A percentile compares a stretch with the other conserved stretches of the same genome.
Conservation (phyloP, 2,888 invertebrate species). For the Leptura quadrifasciata region DNA sequence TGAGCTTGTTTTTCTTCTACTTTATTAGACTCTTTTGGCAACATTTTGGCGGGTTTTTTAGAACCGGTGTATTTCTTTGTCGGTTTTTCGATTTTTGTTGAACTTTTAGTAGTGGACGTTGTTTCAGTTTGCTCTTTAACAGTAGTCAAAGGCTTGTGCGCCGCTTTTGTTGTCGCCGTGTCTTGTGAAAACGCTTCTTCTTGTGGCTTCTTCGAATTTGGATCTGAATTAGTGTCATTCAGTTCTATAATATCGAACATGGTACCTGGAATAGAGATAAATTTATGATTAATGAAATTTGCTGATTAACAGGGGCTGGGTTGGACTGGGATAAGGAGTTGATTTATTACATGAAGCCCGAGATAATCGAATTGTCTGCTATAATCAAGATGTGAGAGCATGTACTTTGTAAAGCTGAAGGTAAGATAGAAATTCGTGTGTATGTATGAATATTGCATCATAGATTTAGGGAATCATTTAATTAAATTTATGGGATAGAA, state of each 20-base stretch:
- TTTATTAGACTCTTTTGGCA: constrained; percentile 3
- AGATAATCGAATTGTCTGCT: too few relatives aligned
- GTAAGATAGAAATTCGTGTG: too few relatives aligned
- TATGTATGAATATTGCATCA: too few relatives aligned
- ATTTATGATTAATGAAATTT: not conserved
- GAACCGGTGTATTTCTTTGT: constrained; percentile 57
- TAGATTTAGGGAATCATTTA: too few relatives aligned
- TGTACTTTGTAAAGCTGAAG: too few relatives aligned
- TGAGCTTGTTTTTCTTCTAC: constrained; percentile 19
- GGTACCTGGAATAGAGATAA: constrained; percentile 63
- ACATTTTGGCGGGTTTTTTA: constrained; percentile 46
- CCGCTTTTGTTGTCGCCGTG: constrained; percentile 58
- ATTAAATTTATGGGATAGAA: too few relatives aligned
- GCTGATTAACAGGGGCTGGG: not conserved
- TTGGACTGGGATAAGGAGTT: too few relatives aligned
- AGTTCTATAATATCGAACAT: constrained; percentile 72
- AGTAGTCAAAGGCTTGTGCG: constrained; percentile 55
- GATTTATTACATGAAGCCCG: too few relatives aligned
- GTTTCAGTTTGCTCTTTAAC: constrained; percentile 45
- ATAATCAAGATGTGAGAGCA: too few relatives aligned
- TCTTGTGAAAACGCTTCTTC: constrained; percentile 47
- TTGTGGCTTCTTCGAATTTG: constrained; percentile 51
- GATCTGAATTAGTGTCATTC: constrained; percentile 68
- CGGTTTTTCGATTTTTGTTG: constrained; percentile 53
- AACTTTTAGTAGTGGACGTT: constrained; percentile 40